These are phyloP conservation scores for Drosophila eohydei DNA, from an alignment of 2,888 invertebrate genomes.

Conservation along the genomic window DNA sequence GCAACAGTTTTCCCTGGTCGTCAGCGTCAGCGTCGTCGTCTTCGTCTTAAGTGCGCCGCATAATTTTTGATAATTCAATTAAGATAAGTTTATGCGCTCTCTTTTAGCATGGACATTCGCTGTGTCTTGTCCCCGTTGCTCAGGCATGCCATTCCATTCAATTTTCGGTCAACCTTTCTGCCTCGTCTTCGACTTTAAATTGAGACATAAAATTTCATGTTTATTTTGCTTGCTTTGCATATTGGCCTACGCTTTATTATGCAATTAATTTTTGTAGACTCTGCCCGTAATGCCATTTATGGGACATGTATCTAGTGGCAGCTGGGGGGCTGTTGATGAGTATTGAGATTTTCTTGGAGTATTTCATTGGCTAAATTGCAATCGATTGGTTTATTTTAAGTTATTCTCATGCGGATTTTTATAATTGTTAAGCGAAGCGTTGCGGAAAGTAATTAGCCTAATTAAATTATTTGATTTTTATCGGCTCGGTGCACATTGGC, in stretches of 20 bases:
- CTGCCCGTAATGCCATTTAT: slow-evolving; percentile 1
- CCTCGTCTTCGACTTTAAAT: slow-evolving; percentile 35
- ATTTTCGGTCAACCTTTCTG: slow-evolving; percentile 39
- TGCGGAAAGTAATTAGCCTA: slow-evolving; percentile 56
- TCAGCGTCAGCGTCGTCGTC: slow-evolving; percentile 26
- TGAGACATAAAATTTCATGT: slow-evolving; percentile 66
- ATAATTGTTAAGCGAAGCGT: slow-evolving; percentile 33
- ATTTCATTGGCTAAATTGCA: background rate
- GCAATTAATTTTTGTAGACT: slow-evolving; percentile 12
- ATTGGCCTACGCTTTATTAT: slow-evolving; percentile 48
- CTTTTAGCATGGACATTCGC: slow-evolving; percentile 36
- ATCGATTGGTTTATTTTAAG: background rate
- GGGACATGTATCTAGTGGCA: slow-evolving; percentile 3
- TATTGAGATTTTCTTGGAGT: background rate
- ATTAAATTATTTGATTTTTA: slow-evolving; percentile 65
- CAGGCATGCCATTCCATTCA: slow-evolving; percentile 55
- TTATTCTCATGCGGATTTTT: background rate
- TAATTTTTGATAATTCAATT: slow-evolving; percentile 77
- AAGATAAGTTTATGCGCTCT: slow-evolving; percentile 70
- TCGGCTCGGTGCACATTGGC: slow-evolving; percentile 51
- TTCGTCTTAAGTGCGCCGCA: slow-evolving; percentile 70
- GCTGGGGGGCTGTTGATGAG: slow-evolving; percentile 6
- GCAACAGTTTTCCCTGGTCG: slow-evolving; percentile 45
- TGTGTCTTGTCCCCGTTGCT: background rate
- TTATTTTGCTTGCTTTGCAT: slow-evolving; percentile 65